A percentile compares a stretch with the other conserved stretches of the same genome.
phyloP scores from a whole-genome alignment of 2,113 vertebrate genomes.

The Albula goreensis region DNA sequence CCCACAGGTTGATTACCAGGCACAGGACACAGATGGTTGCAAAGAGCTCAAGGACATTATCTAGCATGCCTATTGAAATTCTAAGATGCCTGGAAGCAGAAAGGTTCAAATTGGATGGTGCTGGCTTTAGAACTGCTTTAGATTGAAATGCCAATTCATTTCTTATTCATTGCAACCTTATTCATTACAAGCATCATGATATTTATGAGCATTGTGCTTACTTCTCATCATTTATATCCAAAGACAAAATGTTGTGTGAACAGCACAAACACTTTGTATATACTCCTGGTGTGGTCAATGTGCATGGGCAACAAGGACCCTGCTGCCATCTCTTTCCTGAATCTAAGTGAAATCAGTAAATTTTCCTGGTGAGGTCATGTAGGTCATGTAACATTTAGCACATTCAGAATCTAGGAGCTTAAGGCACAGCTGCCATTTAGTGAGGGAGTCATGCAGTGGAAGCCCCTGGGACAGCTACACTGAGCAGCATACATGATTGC shows the following conservation, averaged over 20 bases:
- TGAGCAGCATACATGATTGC: not conserved
- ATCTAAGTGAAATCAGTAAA: not conserved
- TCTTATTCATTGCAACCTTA: no score
- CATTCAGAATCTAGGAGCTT: not conserved
- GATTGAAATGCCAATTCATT: no score
- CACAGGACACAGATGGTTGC: not conserved
- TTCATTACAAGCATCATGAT: no score
- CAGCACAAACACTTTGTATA: no score
- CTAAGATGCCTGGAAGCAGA: not conserved
- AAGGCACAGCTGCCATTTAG: not conserved
- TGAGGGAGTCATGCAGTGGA: not conserved
- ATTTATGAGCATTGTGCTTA: no score
- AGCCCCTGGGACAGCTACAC: not conserved
- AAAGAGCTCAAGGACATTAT: not conserved
- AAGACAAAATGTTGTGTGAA: no score
- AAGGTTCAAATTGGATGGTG: not conserved
- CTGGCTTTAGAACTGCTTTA: not conserved
- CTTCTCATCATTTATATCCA: no score
- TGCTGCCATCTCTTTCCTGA: not conserved
- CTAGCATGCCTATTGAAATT: not conserved
- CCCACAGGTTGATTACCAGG: not conserved
- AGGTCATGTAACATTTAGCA: not conserved
- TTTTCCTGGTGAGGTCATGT: not conserved
- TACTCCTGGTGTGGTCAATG: not conserved
- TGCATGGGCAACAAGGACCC: no score